phyloP scores from a whole-genome alignment of 2,797 vertebrate species.

The Fundulus diaphanus region DNA sequence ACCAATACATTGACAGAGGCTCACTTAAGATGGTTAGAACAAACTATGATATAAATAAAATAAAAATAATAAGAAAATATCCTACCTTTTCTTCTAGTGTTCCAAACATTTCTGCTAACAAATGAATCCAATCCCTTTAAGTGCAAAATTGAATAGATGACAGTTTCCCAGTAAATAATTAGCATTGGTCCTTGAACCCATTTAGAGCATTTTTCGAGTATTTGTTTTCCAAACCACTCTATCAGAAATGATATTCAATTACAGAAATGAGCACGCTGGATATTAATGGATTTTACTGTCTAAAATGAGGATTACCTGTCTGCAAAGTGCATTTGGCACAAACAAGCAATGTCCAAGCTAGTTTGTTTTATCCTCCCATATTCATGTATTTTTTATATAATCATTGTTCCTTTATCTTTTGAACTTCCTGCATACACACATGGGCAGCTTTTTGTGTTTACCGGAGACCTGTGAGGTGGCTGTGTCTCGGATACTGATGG shows the following conservation, averaged over 20 bases:
- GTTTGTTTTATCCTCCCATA: background rate
- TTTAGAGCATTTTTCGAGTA: constrained; percentile 59
- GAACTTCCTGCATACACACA: constrained; percentile 5
- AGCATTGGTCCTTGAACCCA: constrained; percentile 37
- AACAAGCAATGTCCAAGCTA: background rate
- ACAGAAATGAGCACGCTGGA: constrained; percentile 37
- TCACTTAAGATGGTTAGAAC: no score
- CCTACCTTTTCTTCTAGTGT: background rate
- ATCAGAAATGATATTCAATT: constrained; percentile 69
- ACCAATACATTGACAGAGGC: no score
- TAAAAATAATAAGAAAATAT: no score
- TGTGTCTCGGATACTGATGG: constrained; percentile 7
- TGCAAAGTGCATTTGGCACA: constrained; percentile 9
- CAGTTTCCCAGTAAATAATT: constrained; percentile 64
- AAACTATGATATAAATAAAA: no score
- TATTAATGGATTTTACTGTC: constrained; percentile 27
- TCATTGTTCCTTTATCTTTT: background rate
- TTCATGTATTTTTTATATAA: background rate
- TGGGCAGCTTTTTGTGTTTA: background rate
- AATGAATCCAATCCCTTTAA: constrained; percentile 39
- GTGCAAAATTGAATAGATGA: constrained; percentile 46
- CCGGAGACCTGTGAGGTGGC: background rate
- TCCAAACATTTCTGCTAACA: constrained; percentile 47
- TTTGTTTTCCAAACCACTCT: constrained; percentile 69
- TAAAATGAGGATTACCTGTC: background rate